Base-by-base conservation (phyloP, 2,113 vertebrate genomes). In the Eptatretus burgeri region DNA sequence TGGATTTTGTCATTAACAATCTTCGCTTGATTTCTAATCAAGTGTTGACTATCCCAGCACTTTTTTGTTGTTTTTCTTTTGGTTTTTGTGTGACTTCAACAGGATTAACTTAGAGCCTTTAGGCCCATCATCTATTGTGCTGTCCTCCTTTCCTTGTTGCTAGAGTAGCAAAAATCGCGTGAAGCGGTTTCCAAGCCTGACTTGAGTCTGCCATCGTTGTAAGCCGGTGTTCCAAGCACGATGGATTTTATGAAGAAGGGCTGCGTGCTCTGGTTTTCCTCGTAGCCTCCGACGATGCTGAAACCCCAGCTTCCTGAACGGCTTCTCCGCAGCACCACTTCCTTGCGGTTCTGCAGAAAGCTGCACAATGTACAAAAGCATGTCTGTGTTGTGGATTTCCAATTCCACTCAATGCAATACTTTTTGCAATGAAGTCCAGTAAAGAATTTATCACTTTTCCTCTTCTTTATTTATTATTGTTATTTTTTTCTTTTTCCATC, bases 221-320 rank as follows among this genome's bases (percentile, higher is more conserved):
- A 96, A 0, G 88, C 91, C 2, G 91, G 91, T 19, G 91, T 96
- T 70, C 91, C 91, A 20, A 96, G 76, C 67, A 96, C 91, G 50
- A 96, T 94, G 1, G 91, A 95, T 76, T 96, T 96, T 71, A 96
- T 96, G 73, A 96, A 96, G 77, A 96, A 96, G 9, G 88, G 86
- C 76, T 96, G 91, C 73, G 88, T 95, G 68, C 80, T 81, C 65
- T 94, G 88, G 74, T 76, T 93, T 70, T 96, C 88, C 72, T 96
- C 91, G 1, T 89, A 96, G 52, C 91, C 86, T 1, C 91, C 91
- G 0, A 96, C 91, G 1, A 96, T 96, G 70, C 91, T 96, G 71
- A 96, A 96, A 64, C 91, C 91, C 91, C 91, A 96, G 71, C 87
- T 95, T 66, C 88, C 87, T 4, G 86, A 74, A 69, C 80, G 82